Conservation (phyloP, 1,140 invertebrate genomes). For the Bombus pyrosoma region DNA sequence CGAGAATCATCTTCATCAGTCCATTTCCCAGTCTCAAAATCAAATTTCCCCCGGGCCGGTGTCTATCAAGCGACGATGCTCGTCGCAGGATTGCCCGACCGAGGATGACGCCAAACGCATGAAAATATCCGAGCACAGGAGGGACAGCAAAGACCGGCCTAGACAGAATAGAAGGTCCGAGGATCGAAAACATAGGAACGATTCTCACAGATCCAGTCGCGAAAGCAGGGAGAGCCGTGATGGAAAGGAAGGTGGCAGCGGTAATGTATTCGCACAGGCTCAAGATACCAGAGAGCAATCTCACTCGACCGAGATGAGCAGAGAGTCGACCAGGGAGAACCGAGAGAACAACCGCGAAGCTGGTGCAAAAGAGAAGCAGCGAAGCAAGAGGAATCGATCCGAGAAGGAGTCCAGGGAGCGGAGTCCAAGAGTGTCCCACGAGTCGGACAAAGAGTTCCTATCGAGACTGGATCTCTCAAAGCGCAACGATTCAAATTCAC, state of each 20-base stretch:
- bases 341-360: constrained; percentile 76
- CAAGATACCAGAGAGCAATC: constrained; percentile 70
- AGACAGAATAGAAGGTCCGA: constrained; percentile 79
- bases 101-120: constrained; percentile 88
- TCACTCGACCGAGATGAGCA: not conserved
- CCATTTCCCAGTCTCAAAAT: constrained; percentile 61
- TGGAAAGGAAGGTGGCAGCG: constrained; percentile 70
- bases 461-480: constrained; percentile 84
- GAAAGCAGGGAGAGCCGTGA: constrained; percentile 79
- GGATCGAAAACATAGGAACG: constrained; percentile 79
- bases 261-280: constrained; percentile 9
- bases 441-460: constrained; percentile 86
- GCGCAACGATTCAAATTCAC: constrained; percentile 68
- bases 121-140: constrained; percentile 85
- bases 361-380: constrained; percentile 75
- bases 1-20: constrained; percentile 76
- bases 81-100: constrained; percentile 88
- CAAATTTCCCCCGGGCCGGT: constrained; percentile 85
- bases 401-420: constrained; percentile 77
- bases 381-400: constrained; percentile 71
- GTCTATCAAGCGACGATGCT: constrained; percentile 88
- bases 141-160: constrained; percentile 88
- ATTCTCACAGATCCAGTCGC: constrained; percentile 76
- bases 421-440: constrained; percentile 78
- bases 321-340: constrained; percentile 74